phyloP scores from a whole-genome alignment of 1,140 invertebrate genomes.

The Episyrphus balteatus region DNA sequence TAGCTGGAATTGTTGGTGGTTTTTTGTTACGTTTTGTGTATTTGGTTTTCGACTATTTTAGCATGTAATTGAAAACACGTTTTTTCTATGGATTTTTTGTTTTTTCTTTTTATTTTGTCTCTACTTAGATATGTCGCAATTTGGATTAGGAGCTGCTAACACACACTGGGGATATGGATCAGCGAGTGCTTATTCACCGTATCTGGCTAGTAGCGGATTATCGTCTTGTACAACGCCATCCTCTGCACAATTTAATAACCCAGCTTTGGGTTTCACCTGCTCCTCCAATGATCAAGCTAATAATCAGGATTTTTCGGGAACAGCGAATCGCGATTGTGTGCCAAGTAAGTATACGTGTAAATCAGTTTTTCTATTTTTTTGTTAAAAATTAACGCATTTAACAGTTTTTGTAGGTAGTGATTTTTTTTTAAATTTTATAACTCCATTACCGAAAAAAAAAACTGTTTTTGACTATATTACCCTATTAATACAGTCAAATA shows the following conservation, averaged over 20 bases:
- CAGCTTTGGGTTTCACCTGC: conserved; percentile 51
- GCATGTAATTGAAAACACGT: too few relatives aligned
- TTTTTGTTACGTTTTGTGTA: too few relatives aligned
- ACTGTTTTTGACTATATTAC: too few relatives aligned
- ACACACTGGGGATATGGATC: conserved; percentile 73
- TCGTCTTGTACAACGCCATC: conserved; percentile 54
- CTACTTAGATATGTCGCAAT: conserved; percentile 68
- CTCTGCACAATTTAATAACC: conserved; percentile 53
- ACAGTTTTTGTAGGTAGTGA: too few relatives aligned
- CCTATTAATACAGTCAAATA: too few relatives aligned
- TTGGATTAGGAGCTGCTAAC: conserved; percentile 64
- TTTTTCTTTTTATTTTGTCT: conserved; percentile 9
- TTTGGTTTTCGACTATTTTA: too few relatives aligned
- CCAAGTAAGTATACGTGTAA: conserved; percentile 26
- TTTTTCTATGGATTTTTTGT: not conserved
- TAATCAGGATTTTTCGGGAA: conserved; percentile 51
- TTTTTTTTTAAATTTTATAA: too few relatives aligned
- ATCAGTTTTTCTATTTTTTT: too few relatives aligned
- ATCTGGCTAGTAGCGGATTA: conserved; percentile 52
- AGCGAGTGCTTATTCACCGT: conserved; percentile 69
- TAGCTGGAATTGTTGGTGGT: too few relatives aligned
- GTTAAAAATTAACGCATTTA: too few relatives aligned
- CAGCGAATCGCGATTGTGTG: conserved; percentile 37
- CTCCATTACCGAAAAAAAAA: not conserved
- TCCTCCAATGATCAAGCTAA: conserved; percentile 57